Evolutionary conservation across 2,797 vertebrate genomes (phyloP).

Genomic region (Peromyscus eremicus): DNA sequence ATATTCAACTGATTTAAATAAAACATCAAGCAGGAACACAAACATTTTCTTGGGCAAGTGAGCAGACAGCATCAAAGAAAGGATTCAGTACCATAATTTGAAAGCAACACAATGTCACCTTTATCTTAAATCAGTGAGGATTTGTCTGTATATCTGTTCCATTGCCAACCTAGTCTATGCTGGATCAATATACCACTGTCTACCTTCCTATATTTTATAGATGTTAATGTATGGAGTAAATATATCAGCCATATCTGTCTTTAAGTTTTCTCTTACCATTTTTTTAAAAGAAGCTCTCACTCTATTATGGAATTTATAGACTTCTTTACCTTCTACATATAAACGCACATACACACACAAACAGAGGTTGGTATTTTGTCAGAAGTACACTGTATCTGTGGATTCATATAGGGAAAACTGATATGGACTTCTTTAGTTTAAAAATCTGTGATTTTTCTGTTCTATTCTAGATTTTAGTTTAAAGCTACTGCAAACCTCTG

Average conservation of each 20-base stretch:
- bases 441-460: not conserved
- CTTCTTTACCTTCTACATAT: not conserved
- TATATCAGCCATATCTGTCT: not conserved
- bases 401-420: not conserved
- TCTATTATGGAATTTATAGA: not conserved
- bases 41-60: not conserved
- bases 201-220: not conserved
- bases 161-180: not conserved
- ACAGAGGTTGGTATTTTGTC: not conserved
- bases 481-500: not conserved
- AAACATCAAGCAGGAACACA: not conserved
- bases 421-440: not conserved
- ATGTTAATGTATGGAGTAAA: not conserved
- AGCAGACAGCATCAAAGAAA: not conserved
- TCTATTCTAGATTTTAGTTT: not conserved
- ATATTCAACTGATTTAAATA: slow-evolving; percentile 32
- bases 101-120: not conserved
- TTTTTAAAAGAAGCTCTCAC: not conserved
- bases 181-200: not conserved
- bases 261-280: not conserved
- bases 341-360: not conserved
- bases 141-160: not conserved
- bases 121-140: not conserved
- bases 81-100: not conserved
- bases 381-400: not conserved